Conservation (phyloP, 2,113 vertebrate species). For the Dendrocopos noguchii region DNA sequence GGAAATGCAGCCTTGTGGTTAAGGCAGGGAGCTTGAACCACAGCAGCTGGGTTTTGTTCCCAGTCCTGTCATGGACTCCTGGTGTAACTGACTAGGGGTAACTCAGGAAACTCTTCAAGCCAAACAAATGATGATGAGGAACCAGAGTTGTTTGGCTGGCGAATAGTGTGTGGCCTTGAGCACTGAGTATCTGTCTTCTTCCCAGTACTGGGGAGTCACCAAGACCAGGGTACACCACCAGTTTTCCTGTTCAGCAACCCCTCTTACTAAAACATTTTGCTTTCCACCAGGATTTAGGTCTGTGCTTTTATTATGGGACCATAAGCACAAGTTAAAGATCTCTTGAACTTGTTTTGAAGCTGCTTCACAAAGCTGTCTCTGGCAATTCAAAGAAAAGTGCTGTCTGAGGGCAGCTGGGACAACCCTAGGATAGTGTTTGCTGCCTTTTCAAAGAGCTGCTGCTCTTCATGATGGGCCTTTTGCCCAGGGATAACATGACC, state of each 20-base stretch:
- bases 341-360: background rate
- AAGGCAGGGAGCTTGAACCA: constrained; percentile 47
- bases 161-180: background rate
- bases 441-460: background rate
- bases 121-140: background rate
- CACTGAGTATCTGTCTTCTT: background rate
- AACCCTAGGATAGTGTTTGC: background rate
- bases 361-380: background rate
- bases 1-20: constrained; percentile 69
- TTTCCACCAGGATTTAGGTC: background rate
- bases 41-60: constrained; percentile 40
- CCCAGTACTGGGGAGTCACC: background rate
- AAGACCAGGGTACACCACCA: background rate
- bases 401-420: background rate
- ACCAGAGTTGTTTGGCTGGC: background rate
- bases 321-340: background rate
- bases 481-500: background rate
- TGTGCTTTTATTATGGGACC: background rate
- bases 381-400: background rate
- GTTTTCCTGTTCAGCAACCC: background rate
- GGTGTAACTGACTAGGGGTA: constrained; percentile 22
- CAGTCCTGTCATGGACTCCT: background rate
- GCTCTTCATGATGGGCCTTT: background rate
- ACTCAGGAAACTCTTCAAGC: constrained; percentile 4
- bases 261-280: background rate